Evolutionary conservation across 2,113 vertebrate species (phyloP).

Genomic region (Notechis scutatus): DNA sequence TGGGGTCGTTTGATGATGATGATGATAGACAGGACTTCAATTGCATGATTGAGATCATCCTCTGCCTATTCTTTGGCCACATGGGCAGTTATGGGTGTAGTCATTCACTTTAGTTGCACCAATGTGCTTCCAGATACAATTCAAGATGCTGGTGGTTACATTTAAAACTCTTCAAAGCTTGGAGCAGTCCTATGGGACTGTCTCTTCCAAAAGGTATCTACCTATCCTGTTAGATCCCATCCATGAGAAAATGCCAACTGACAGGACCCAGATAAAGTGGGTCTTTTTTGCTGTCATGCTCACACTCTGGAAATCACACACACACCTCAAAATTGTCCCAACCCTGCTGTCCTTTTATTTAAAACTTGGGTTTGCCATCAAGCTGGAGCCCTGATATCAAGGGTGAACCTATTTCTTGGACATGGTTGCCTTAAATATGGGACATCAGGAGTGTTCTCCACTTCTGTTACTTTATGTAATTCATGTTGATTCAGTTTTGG

Average conservation of each 20-base stretch:
- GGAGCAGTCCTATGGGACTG: background rate
- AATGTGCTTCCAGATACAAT: background rate
- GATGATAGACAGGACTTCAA: background rate
- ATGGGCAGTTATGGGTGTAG: background rate
- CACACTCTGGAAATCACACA: background rate
- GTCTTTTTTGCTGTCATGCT: background rate
- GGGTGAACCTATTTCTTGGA: background rate
- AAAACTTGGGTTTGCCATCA: background rate
- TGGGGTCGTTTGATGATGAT: too few species aligned
- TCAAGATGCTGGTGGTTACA: background rate
- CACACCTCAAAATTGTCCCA: background rate
- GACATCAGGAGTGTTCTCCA: background rate
- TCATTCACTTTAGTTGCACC: background rate
- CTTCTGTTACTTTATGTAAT: background rate
- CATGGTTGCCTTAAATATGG: background rate
- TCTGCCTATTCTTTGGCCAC: background rate
- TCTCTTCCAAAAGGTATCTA: background rate
- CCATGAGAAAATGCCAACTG: background rate
- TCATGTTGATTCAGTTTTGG: background rate
- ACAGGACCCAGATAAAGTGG: background rate
- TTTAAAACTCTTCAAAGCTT: background rate
- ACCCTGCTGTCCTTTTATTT: background rate
- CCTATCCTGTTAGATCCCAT: background rate
- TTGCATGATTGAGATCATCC: background rate
- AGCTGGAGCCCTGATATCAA: background rate